Conservation (phyloP, 1,140 invertebrate species). For the Magallana ariakensis region DNA sequence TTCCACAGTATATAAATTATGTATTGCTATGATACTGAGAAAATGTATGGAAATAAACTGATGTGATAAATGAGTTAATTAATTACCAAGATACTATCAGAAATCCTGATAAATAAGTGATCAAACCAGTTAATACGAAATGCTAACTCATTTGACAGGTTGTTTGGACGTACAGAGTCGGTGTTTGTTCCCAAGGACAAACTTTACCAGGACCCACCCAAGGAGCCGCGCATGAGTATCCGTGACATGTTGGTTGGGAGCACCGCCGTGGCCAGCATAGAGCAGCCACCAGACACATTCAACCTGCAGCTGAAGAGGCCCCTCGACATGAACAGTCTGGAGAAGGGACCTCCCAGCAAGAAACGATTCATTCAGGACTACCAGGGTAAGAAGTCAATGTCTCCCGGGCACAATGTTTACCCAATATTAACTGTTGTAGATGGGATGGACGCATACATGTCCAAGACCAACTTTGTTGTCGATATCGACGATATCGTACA, state of each 20-base stretch:
- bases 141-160: slow-evolving; percentile 64
- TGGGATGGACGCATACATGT: no score
- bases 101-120: no score
- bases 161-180: slow-evolving; percentile 75
- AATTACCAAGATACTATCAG: no score
- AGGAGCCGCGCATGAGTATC: slow-evolving; percentile 60
- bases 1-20: no score
- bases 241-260: slow-evolving; percentile 70
- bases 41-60: no score
- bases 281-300: slow-evolving; percentile 66
- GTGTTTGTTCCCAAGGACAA: slow-evolving; percentile 72
- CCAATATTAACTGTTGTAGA: no score
- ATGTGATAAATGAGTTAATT: no score
- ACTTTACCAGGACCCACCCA: slow-evolving; percentile 61
- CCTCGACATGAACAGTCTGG: slow-evolving; percentile 72
- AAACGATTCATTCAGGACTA: slow-evolving; percentile 10
- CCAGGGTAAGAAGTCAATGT: not conserved
- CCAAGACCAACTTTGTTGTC: no score
- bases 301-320: slow-evolving; percentile 69
- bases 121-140: no score
- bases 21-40: no score
- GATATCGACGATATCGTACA: no score
- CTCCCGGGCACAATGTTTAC: not conserved
- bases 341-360: slow-evolving; percentile 71
- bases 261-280: slow-evolving; percentile 73